A percentile compares a stretch with the other conserved stretches of the same genome.
These are phyloP conservation scores for Barbus barbus DNA, from an alignment of 2,113 vertebrate species.

Conservation along the genomic window DNA sequence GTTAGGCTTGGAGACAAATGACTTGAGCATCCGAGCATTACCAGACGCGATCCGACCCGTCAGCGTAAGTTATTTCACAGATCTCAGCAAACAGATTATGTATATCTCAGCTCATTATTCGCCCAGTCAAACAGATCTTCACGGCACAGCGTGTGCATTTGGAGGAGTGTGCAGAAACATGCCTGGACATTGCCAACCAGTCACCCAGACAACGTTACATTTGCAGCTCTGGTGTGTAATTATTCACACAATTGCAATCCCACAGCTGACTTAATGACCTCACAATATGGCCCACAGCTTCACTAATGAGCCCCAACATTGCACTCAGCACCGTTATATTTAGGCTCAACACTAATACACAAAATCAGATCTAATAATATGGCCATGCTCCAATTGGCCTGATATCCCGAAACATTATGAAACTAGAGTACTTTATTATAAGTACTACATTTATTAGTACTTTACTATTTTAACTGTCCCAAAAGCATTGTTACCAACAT, in stretches of 20 bases:
- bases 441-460: no score
- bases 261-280: constrained; percentile 28
- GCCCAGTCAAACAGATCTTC: constrained; percentile 36
- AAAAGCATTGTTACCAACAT: not conserved
- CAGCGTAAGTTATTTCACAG: constrained; percentile 30
- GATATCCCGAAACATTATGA: not conserved
- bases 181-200: constrained; percentile 35
- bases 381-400: not conserved
- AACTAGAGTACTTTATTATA: not conserved
- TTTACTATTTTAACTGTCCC: no score
- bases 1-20: constrained; percentile 35
- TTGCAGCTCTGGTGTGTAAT: constrained; percentile 14
- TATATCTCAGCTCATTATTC: constrained; percentile 44
- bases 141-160: constrained; percentile 6
- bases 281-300: constrained; percentile 17
- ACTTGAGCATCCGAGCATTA: constrained; percentile 33
- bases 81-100: constrained; percentile 22
- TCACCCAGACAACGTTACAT: constrained; percentile 32
- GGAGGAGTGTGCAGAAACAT: constrained; percentile 49
- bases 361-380: constrained; percentile 2
- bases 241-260: not conserved
- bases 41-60: no score
- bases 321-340: constrained; percentile 20
- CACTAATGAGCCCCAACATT: constrained; percentile 17
- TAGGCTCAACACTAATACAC: constrained; percentile 1